Evolutionary conservation across 1,140 invertebrate species (phyloP), one percentile per base, ranked within the genome.

Genomic region (Hycleus cichorii): DNA sequence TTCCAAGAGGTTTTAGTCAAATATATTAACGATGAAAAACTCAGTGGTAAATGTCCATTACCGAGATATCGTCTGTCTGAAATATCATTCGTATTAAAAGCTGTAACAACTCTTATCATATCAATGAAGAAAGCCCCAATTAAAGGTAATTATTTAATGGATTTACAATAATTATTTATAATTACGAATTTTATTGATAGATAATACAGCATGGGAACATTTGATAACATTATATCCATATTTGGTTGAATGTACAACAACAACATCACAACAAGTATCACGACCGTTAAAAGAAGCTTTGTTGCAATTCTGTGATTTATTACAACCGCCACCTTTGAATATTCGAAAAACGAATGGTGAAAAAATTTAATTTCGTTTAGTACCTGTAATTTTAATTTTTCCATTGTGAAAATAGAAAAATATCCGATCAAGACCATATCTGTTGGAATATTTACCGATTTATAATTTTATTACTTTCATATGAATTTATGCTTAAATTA

Each of bases 21-120:
- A 66, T 97, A 91, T 73, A 89, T 89, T 11, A 86, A 92, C 45
- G 93, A 95, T 69, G 93, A 95, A 66, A 83, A 87, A 51, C 82
- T 90, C 53, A 89, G 88, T 71, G 91, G 93, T 57, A 95, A 94
- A 74, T 92, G 90, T 75, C 91, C 90, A 0, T 76, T 96, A 52
- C 91, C 93, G 75, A 95, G 94, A 72, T 93, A 95, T 68, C 81
- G 94, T 55, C 79, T 97, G 50, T 94, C 93, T 3, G 95, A 98
- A 78, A 95, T 97, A 73, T 92, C 93, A 40, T 97, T 96, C 76
- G 94, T 97, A n/a, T 72, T 98, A 27, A 95, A 97, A 78, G 95
- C 95, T 44, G 86, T 97, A 48, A 90, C 93, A 7, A 96, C 95
- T 0, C 78, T 98, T 12, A 85, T 96, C 3, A 83, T 90, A 24